These are phyloP conservation scores for Pollenia amentaria DNA, from an alignment of 2,888 invertebrate genomes.

Conservation along the genomic window DNA sequence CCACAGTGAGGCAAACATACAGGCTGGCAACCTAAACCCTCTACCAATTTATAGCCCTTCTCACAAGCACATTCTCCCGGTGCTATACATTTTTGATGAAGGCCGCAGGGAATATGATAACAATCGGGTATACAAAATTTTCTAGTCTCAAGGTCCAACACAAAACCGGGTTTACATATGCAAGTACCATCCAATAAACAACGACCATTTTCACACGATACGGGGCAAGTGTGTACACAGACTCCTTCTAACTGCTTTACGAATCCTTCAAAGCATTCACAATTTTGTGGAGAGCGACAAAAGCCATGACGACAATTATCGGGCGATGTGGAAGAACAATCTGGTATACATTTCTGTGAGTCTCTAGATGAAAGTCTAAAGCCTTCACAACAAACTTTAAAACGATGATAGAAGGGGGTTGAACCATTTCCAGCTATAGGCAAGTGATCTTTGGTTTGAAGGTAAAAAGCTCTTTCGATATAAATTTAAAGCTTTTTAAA, in stretches of 20 bases:
- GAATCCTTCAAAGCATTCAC: constrained; percentile 82
- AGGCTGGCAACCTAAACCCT: constrained; percentile 81
- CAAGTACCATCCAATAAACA: constrained; percentile 88
- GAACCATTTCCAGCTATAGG: constrained; percentile 84
- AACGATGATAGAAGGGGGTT: constrained; percentile 85
- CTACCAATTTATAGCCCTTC: constrained; percentile 79
- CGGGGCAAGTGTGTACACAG: constrained; percentile 89
- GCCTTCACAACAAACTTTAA: constrained; percentile 89
- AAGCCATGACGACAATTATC: constrained; percentile 85
- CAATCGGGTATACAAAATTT: constrained; percentile 82
- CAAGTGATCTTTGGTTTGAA: constrained; percentile 78
- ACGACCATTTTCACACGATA: constrained; percentile 88
- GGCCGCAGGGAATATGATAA: constrained; percentile 81
- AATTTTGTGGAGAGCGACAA: constrained; percentile 84
- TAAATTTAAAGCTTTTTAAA: background rate
- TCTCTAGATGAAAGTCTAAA: constrained; percentile 87
- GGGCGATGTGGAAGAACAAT: constrained; percentile 82
- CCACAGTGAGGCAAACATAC: constrained; percentile 82
- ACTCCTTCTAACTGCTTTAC: constrained; percentile 81
- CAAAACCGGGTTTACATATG: constrained; percentile 85
- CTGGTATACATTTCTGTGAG: constrained; percentile 81
- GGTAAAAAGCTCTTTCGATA: constrained; percentile 77
- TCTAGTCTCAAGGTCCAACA: constrained; percentile 80
- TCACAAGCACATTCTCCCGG: constrained; percentile 79
- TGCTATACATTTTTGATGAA: constrained; percentile 79